A percentile compares a stretch with the other conserved stretches of the same genome.
phyloP scores from a whole-genome alignment of 2,888 invertebrate genomes.

The Julus scanicus region DNA sequence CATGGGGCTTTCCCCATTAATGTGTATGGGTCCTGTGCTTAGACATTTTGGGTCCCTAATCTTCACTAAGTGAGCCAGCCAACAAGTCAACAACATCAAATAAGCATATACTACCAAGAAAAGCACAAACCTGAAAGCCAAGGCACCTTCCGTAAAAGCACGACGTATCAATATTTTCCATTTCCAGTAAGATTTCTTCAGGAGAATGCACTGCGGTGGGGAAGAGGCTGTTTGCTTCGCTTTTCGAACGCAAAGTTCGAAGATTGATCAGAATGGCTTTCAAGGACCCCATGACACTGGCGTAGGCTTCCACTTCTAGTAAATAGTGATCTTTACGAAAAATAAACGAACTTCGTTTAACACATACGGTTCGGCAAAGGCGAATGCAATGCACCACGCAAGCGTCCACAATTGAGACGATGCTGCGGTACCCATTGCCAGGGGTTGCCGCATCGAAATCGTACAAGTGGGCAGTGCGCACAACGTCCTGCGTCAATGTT shows the following conservation, averaged over 20 bases:
- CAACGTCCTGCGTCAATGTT: slow-evolving; percentile 63
- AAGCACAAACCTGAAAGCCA: slow-evolving; percentile 89
- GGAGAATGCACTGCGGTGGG: slow-evolving; percentile 80
- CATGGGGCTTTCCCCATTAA: too few relatives aligned
- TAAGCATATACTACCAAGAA: too few relatives aligned
- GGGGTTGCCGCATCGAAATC: slow-evolving; percentile 86
- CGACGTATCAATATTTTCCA: slow-evolving; percentile 88
- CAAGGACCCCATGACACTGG: neutral
- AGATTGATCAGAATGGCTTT: neutral
- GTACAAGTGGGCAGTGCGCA: slow-evolving; percentile 69
- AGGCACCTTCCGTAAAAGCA: slow-evolving; percentile 95
- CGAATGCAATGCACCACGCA: slow-evolving; percentile 79
- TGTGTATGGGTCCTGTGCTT: too few relatives aligned
- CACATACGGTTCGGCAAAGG: slow-evolving; percentile 78
- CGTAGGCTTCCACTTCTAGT: slow-evolving; percentile 81
- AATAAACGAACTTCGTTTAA: slow-evolving; percentile 79
- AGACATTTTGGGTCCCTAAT: too few relatives aligned
- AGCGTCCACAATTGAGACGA: slow-evolving; percentile 81
- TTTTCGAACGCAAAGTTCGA: slow-evolving; percentile 71
- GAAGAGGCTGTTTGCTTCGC: slow-evolving; percentile 70
- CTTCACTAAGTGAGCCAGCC: too few relatives aligned
- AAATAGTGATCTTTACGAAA: slow-evolving; percentile 78
- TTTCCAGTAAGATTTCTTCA: slow-evolving; percentile 80
- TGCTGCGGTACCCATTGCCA: slow-evolving; percentile 95
- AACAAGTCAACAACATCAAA: too few relatives aligned